Evolutionary conservation across 23 tunicate species (phyloP), one percentile per base, ranked within the genome.

Genomic region (Halocynthia roretzi): DNA sequence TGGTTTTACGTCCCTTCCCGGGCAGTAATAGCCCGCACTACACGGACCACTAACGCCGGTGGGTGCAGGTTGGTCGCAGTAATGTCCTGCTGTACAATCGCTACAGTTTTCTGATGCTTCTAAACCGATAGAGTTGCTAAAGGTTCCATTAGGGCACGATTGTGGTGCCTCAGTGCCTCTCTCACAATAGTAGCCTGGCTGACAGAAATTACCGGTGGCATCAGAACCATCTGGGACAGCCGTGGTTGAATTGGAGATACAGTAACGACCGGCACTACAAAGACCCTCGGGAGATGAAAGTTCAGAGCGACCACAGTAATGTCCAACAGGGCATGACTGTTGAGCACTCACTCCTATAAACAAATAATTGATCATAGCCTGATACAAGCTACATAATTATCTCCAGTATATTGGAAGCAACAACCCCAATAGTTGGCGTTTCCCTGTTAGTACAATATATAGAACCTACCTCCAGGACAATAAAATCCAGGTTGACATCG

Each of bases 401-500:
- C n/a, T n/a, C n/a, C n/a, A n/a, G n/a, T n/a, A n/a, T n/a, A n/a
- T n/a, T n/a, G n/a, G n/a, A n/a, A n/a, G n/a, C n/a, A n/a, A n/a
- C n/a, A n/a, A n/a, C n/a, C n/a, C n/a, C n/a, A n/a, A n/a, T n/a
- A n/a, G n/a, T n/a, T n/a, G n/a, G n/a, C n/a, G n/a, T n/a, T n/a
- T n/a, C n/a, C n/a, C n/a, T n/a, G n/a, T n/a, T n/a, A n/a, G n/a
- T n/a, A n/a, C n/a, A n/a, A n/a, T n/a, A n/a, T n/a, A n/a, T 4
- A 31, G 4, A 31, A 31, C 62, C 63, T 56, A 84, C 86, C 86
- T 80, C 71, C 83, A 2, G 99, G 99, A 57, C 99, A 94, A 75
- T 80, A 94, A 76, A 81, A 87, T 23, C 99, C 99, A 57, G 87
- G 83, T 7, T 86, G 86, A 66, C 99, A 94, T 65, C 62, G 71